Conservation (phyloP, 2,113 vertebrate species). For the Antigone vipio region DNA sequence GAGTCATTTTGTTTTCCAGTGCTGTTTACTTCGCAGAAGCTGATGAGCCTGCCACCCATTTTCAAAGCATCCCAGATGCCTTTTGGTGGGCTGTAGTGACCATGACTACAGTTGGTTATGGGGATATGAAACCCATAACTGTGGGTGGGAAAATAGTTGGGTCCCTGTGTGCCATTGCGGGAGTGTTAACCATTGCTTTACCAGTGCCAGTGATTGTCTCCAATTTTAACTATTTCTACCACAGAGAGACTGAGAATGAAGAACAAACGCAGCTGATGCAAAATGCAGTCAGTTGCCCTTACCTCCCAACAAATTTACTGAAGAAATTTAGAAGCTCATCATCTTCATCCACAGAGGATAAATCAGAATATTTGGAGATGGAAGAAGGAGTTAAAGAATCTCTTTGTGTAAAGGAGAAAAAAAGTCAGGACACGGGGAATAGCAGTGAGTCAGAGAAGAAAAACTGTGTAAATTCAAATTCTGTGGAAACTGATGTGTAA, state of each 20-base stretch:
- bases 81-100: constrained; percentile 99
- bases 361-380: constrained; percentile 98
- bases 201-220: constrained; percentile 99
- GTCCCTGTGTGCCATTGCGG: constrained; percentile 96
- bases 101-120: constrained; percentile 99
- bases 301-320: constrained; percentile 88
- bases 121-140: constrained; percentile 99
- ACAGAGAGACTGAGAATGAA: constrained; percentile 95
- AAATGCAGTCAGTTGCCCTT: constrained; percentile 89
- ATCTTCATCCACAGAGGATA: constrained; percentile 92
- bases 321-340: constrained; percentile 91
- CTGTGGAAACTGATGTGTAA: constrained; percentile 98
- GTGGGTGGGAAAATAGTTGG: constrained; percentile 98
- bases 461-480: constrained; percentile 91
- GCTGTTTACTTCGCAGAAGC: constrained; percentile 98
- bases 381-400: constrained; percentile 97
- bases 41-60: constrained; percentile 93
- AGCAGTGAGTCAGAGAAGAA: constrained; percentile 92
- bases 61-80: constrained; percentile 98
- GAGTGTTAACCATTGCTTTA: constrained; percentile 96
- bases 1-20: constrained; percentile 98
- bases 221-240: constrained; percentile 99
- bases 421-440: constrained; percentile 88
- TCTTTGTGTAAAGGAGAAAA: constrained; percentile 90
- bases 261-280: constrained; percentile 87